A percentile compares a stretch with the other conserved stretches of the same genome.
Conservation (phyloP, 2,113 vertebrate species). For the Bungarus multicinctus region DNA sequence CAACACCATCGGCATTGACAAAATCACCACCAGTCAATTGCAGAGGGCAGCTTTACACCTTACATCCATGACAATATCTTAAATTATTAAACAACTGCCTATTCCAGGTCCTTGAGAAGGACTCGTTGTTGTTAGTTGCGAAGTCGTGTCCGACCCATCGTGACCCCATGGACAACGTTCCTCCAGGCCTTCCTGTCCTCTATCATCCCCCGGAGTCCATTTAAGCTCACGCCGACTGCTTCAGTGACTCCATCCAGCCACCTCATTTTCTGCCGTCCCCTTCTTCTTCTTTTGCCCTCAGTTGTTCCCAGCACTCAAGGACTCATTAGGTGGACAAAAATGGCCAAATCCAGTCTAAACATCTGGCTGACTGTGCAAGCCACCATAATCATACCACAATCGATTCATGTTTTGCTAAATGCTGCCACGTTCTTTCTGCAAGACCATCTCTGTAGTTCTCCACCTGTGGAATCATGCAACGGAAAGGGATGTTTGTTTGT, state of each 20-base stretch:
- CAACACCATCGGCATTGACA: not conserved
- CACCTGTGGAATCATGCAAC: not conserved
- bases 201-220: no score
- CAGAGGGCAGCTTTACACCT: not conserved
- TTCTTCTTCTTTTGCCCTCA: no score
- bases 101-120: not conserved
- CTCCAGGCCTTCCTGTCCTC: no score
- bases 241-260: no score
- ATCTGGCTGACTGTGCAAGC: not conserved
- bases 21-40: not conserved
- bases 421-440: not conserved
- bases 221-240: no score
- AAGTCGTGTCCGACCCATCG: no score
- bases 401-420: not conserved
- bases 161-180: no score
- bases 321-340: not conserved
- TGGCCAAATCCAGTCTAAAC: not conserved
- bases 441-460: not conserved
- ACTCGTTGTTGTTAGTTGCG: not conserved
- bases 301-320: no score
- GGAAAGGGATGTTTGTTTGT: not conserved
- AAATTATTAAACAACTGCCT: not conserved
- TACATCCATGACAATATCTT: not conserved
- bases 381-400: not conserved
- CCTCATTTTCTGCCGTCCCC: no score